Evolutionary conservation across 2,888 invertebrate genomes (phyloP), one percentile per base, ranked within the genome.

Genomic region (Gymnocheta viridis): DNA sequence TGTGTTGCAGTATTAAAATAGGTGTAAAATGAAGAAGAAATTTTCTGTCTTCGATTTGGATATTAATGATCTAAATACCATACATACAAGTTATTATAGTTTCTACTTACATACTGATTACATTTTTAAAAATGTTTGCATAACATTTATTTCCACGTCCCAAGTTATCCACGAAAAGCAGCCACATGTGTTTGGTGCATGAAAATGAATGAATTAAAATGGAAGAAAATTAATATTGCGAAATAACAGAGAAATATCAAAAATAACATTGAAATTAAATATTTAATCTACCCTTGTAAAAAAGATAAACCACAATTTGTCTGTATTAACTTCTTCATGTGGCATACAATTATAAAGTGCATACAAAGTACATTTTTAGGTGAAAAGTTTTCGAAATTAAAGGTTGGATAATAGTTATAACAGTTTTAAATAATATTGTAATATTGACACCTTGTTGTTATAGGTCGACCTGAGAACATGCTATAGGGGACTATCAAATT

Each of bases 71-170:
- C 12, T 12, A 49, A 24, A 51, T 24, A 27, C 5, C 1, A 14
- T 4, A 0, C 29, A 27, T 62, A 41, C 44, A 27, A 27, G 1
- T 47, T 27, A 27, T 27, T 17, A 9, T 9, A n/a, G n/a, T 27
- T 81, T 41, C 7, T 82, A 82, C 82, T 82, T 73, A 82, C 82
- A 82, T 82, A 82, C 82, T 82, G 41, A 38, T 64, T 12, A 47
- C 27, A 10, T 41, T 67, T 38, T 27, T 3, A 44, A 32, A 32
- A 29, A 62, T 35, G 44, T 79, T 79, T 41, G 5, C 51, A 22
- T 24, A 51, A 35, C 60, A 79, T 70, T 51, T 12, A 67, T 51
- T 62, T 60, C 17, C 29, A 41, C 7, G 17, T n/a, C 5, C n/a
- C 58, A 47, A 38, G 29, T 64, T 32, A 60, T 19, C 54, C 58